Conservation (phyloP, 1,140 invertebrate species). For the Hypsibius dujardini region DNA sequence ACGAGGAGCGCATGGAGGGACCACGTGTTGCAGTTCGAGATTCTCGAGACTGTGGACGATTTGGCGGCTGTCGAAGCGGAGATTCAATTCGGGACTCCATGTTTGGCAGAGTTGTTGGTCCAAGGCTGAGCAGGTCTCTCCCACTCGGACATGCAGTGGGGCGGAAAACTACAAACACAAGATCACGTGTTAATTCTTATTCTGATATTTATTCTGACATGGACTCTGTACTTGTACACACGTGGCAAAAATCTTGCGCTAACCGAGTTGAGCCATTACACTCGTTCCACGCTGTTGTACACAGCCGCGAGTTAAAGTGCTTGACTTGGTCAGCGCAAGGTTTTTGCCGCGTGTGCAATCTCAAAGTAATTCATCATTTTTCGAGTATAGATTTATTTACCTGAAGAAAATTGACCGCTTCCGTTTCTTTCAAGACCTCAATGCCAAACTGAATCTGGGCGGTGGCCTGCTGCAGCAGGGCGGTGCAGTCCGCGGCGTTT, state of each 20-base stretch:
- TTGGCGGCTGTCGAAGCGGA: conserved; percentile 7
- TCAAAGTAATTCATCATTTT: not conserved
- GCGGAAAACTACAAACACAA: conserved; percentile 9
- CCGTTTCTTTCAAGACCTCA: conserved; percentile 90
- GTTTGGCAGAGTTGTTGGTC: not conserved
- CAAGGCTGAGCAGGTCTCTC: not conserved
- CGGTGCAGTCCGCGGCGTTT: conserved; percentile 61
- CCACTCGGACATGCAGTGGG: not conserved
- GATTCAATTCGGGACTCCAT: not conserved
- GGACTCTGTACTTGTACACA: no score
- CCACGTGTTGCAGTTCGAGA: not conserved
- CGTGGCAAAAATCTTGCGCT: no score
- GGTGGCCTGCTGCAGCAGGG: conserved; percentile 71
- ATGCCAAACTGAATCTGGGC: conserved; percentile 92
- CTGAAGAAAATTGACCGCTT: conserved; percentile 84
- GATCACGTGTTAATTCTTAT: no score
- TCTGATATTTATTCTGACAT: no score
- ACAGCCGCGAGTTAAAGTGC: no score
- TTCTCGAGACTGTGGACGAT: not conserved
- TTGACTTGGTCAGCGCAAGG: not conserved
- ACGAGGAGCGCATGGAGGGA: not conserved
- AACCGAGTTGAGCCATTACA: no score
- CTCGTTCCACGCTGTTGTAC: no score
- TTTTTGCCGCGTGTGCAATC: not conserved
- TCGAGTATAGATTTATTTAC: conserved; percentile 30